Percentiles rank a stretch among this genome's conserved stretches.
Evolutionary conservation across 2,113 vertebrate genomes (phyloP).

Genomic region (Chionomys nivalis): DNA sequence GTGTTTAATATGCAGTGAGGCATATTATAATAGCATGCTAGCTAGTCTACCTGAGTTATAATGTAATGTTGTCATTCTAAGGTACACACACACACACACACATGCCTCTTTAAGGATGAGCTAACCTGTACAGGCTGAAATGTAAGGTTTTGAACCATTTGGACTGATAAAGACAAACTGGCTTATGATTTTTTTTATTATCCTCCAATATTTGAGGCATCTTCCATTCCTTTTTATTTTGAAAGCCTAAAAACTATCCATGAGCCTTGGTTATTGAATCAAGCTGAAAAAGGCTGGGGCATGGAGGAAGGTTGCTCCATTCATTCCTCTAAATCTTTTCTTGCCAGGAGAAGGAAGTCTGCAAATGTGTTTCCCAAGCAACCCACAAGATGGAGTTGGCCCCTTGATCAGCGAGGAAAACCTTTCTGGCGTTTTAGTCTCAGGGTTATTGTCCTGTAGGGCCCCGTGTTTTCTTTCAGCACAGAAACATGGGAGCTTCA

Average conservation of each 20-base stretch:
- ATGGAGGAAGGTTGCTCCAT: not conserved
- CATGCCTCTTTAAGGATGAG: constrained; percentile 26
- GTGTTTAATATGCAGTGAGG: not conserved
- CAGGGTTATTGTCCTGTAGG: not conserved
- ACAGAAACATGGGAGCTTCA: constrained; percentile 30
- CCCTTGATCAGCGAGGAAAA: constrained; percentile 12
- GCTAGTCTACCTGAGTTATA: constrained; percentile 17
- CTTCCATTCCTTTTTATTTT: constrained; percentile 19
- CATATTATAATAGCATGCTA: not conserved
- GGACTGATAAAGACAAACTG: constrained; percentile 37
- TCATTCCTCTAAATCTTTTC: not conserved
- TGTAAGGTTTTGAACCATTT: constrained; percentile 12
- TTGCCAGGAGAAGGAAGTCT: not conserved
- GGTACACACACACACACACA: not conserved
- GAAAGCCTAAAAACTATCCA: not conserved
- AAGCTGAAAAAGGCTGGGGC: not conserved
- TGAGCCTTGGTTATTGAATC: not conserved
- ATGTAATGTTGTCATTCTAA: constrained; percentile 4
- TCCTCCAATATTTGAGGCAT: not conserved
- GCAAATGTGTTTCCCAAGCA: constrained; percentile 53
- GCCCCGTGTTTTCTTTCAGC: constrained; percentile 46
- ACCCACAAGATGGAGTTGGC: constrained; percentile 48
- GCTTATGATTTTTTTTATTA: constrained; percentile 33
- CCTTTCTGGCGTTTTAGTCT: not conserved
- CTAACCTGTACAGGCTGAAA: not conserved